Base-by-base conservation (phyloP, 2,888 invertebrate species). In the Laspeyria flexula region DNA sequence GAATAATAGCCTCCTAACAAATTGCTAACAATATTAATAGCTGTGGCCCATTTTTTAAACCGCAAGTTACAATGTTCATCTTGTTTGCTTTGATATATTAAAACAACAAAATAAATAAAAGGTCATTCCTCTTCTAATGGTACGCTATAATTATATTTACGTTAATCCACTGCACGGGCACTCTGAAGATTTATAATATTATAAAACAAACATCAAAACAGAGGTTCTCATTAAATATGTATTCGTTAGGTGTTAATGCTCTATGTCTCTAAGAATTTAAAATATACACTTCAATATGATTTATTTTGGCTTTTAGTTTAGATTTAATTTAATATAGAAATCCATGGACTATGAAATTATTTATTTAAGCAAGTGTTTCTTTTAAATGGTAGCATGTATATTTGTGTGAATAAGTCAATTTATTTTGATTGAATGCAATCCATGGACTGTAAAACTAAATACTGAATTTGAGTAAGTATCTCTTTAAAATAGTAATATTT, bases 171-270 rank as follows among this genome's bases (percentile, higher is more conserved):
- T 30, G 35, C 3, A 25, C 15, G 37, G 18, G 47, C 43, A 48
- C 27, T 21, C 16, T 23, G 31, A 54, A 53, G 46, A 51, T 65
- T 60, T 53, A 57, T 45, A 45, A 60, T 62, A 64, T 61, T 61
- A 53, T 49, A 54, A 56, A 56, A 55, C 61, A 56, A 55, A 52
- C 61, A 59, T 54, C 55, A 63, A 64, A 66, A 59, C 62, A 54
- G 44, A 50, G 54, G 46, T 43, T 55, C 62, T 66, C 67, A 65
- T 75, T 75, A 71, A 73, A 73, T 66, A 73, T 75, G 65, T 57
- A 70, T 69, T 62, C 51, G 37, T 43, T 42, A 44, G 41, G 40
- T 48, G 50, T 33, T 66, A 57, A 65, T 53, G 57, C 41, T 41
- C 38, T 50, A 44, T 54, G 39, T 49, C 50, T 62, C 15, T 41